Evolutionary conservation across 2,888 invertebrate genomes (phyloP).

Genomic region (Belgica antarctica): DNA sequence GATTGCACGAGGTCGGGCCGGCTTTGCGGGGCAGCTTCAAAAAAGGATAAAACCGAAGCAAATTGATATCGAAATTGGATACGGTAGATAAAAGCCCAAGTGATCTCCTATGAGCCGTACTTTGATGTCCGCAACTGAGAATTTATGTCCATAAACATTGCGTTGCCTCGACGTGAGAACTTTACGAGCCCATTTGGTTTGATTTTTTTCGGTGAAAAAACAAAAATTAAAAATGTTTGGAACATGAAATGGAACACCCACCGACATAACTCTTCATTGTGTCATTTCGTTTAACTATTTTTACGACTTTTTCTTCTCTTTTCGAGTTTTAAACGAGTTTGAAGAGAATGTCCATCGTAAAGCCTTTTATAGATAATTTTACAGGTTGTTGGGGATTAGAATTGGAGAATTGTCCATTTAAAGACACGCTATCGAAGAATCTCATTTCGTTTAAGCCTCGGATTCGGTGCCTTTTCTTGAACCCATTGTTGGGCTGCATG

Average conservation of each 20-base stretch:
- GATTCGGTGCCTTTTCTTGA: background rate
- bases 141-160: conserved; percentile 13
- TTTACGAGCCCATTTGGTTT: background rate
- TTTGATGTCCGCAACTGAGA: background rate
- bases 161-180: background rate
- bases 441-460: background rate
- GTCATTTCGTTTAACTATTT: background rate
- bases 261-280: conserved; percentile 15
- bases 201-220: background rate
- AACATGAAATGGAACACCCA: conserved; percentile 25
- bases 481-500: background rate
- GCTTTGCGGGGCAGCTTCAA: too few relatives aligned
- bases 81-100: background rate
- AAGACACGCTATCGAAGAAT: conserved; percentile 2
- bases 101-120: background rate
- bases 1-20: background rate
- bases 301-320: background rate
- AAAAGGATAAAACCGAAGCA: background rate
- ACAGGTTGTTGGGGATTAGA: background rate
- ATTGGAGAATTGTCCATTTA: conserved; percentile 12
- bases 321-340: conserved; percentile 10
- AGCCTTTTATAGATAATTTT: conserved; percentile 1
- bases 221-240: background rate
- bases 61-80: conserved; percentile 21
- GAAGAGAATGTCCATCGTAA: background rate